Conservation (phyloP, 2,113 vertebrate species). For the Podocnemis expansa region DNA sequence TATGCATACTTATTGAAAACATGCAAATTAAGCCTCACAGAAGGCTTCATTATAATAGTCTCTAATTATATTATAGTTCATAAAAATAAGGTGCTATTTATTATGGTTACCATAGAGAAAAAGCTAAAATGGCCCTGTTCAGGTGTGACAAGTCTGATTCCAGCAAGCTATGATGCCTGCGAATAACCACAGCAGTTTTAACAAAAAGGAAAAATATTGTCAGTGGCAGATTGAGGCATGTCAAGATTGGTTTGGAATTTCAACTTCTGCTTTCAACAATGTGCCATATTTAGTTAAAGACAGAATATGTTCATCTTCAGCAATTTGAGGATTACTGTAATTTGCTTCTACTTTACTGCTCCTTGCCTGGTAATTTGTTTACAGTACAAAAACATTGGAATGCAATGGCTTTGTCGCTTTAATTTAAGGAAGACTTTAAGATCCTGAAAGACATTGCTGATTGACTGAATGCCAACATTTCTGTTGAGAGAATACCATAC, state of each 20-base stretch:
- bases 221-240: constrained; percentile 40
- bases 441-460: constrained; percentile 16
- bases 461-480: constrained; percentile 18
- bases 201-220: constrained; percentile 21
- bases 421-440: constrained; percentile 15
- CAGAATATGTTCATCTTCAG: constrained; percentile 36
- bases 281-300: constrained; percentile 52
- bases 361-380: constrained; percentile 64
- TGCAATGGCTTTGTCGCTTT: constrained; percentile 23
- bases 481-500: constrained; percentile 14
- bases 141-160: not conserved
- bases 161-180: not conserved
- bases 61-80: constrained; percentile 72
- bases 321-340: constrained; percentile 70
- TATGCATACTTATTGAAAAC: constrained; percentile 59
- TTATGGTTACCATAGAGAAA: constrained; percentile 51
- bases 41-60: constrained; percentile 57
- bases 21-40: constrained; percentile 59
- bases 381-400: constrained; percentile 42
- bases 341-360: constrained; percentile 63
- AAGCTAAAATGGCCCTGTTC: constrained; percentile 5
- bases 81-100: constrained; percentile 57
- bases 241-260: constrained; percentile 67
- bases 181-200: not conserved
- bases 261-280: constrained; percentile 61